phyloP scores from a whole-genome alignment of 92 coral and sea anemone genomes.

The Epizoanthus rinbou region DNA sequence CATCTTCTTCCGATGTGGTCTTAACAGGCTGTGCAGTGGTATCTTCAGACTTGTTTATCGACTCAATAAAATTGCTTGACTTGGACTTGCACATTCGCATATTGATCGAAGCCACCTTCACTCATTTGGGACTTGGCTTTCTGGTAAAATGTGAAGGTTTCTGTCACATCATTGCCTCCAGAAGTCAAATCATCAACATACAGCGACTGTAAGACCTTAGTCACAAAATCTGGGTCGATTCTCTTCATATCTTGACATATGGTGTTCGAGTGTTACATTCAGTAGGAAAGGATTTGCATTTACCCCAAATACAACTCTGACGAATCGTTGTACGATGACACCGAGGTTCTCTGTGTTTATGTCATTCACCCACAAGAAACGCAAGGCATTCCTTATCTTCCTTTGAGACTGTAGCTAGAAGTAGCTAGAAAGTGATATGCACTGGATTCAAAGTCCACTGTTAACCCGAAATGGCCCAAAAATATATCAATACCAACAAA shows the following conservation, averaged over 20 bases:
- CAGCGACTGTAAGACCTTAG: background rate
- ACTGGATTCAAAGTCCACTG: slow-evolving; percentile 5
- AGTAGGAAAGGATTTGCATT: slow-evolving; percentile 11
- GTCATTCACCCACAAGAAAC: slow-evolving; percentile 16
- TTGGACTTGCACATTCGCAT: slow-evolving; percentile 43
- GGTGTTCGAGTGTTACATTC: background rate
- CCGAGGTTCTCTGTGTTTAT: slow-evolving; percentile 12
- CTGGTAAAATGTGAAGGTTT: slow-evolving; percentile 13
- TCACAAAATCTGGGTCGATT: slow-evolving; percentile 8
- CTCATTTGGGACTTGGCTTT: slow-evolving; percentile 10
- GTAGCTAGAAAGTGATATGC: background rate
- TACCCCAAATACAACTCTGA: slow-evolving; percentile 22
- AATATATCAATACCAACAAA: too few relatives aligned
- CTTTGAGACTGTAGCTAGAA: background rate
- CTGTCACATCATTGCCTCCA: slow-evolving; percentile 11
- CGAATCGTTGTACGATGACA: background rate
- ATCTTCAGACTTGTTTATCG: slow-evolving; percentile 4
- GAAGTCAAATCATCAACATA: slow-evolving; percentile 23
- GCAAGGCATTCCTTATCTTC: background rate
- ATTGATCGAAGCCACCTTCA: slow-evolving; percentile 36
- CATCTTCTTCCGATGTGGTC: background rate
- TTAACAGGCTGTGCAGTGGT: background rate
- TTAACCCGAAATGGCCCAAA: slow-evolving; percentile 24
- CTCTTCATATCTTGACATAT: slow-evolving; percentile 4
- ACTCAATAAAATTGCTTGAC: slow-evolving; percentile 14